Conservation (phyloP, 2,797 vertebrate genomes). For the Champsocephalus gunnari region DNA sequence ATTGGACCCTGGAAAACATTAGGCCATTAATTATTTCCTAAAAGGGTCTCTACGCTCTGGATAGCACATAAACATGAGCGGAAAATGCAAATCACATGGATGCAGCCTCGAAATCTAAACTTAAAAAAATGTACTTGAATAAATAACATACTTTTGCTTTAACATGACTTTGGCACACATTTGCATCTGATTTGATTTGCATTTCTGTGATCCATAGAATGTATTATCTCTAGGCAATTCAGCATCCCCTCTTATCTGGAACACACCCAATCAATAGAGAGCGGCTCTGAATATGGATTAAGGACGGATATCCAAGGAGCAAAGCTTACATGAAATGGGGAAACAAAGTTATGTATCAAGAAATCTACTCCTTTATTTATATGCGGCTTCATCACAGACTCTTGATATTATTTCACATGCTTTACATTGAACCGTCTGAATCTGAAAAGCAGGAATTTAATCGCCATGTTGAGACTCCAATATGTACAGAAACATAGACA, state of each 20-base stretch:
- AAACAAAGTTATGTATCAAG: slow-evolving; percentile 44
- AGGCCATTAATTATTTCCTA: slow-evolving; percentile 65
- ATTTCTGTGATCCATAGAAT: slow-evolving; percentile 82
- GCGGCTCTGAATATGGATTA: slow-evolving; percentile 82
- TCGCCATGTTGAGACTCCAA: background rate
- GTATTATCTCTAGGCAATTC: slow-evolving; percentile 80
- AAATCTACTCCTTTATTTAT: slow-evolving; percentile 48
- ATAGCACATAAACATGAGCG: slow-evolving; percentile 45
- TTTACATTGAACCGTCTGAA: slow-evolving; percentile 12
- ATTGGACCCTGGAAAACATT: slow-evolving; percentile 68
- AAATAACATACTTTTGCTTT: slow-evolving; percentile 68
- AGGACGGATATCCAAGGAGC: slow-evolving; percentile 68
- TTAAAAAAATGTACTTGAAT: slow-evolving; percentile 52
- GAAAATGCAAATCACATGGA: slow-evolving; percentile 68
- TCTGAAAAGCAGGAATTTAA: slow-evolving; percentile 37
- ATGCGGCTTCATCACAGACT: slow-evolving; percentile 44
- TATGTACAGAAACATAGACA: slow-evolving; percentile 19
- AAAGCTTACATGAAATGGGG: slow-evolving; percentile 51
- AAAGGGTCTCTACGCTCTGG: slow-evolving; percentile 41
- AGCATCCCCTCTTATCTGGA: slow-evolving; percentile 80
- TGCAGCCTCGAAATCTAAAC: slow-evolving; percentile 46
- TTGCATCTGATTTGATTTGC: slow-evolving; percentile 83
- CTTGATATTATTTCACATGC: background rate
- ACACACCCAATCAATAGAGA: slow-evolving; percentile 81
- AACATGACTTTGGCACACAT: slow-evolving; percentile 77